A percentile compares a stretch with the other conserved stretches of the same genome.
phyloP scores from a whole-genome alignment of 2,113 vertebrate species.

The Grammomys dolichurus region DNA sequence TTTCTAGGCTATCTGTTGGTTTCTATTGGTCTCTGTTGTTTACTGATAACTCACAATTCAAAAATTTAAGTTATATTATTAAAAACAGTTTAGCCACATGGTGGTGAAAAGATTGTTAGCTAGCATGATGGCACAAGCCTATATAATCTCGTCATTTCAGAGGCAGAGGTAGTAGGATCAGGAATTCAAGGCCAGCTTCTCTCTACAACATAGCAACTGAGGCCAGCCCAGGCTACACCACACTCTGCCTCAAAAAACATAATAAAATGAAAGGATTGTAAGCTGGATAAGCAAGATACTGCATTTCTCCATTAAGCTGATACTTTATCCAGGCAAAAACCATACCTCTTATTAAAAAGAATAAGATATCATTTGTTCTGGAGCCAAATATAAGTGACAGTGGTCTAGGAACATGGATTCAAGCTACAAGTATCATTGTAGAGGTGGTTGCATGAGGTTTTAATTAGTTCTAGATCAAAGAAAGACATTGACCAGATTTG shows the following conservation, averaged over 20 bases:
- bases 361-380: not conserved
- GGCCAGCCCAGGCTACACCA: not conserved
- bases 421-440: not conserved
- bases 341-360: not conserved
- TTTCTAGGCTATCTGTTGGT: not conserved
- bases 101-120: not conserved
- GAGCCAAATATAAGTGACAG: not conserved
- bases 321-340: not conserved
- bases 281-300: not conserved
- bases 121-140: not conserved
- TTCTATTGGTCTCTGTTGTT: not conserved
- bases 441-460: not conserved
- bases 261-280: not conserved
- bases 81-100: not conserved
- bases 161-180: not conserved
- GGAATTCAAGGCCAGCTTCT: not conserved
- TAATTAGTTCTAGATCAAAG: not conserved
- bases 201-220: not conserved
- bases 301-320: not conserved
- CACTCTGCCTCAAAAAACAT: not conserved
- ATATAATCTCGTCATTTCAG: not conserved
- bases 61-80: not conserved
- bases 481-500: not conserved
- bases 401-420: not conserved
- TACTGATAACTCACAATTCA: not conserved